Evolutionary conservation across 2,888 invertebrate genomes (phyloP), one percentile per base, ranked within the genome.

Genomic region (Thera britannica): DNA sequence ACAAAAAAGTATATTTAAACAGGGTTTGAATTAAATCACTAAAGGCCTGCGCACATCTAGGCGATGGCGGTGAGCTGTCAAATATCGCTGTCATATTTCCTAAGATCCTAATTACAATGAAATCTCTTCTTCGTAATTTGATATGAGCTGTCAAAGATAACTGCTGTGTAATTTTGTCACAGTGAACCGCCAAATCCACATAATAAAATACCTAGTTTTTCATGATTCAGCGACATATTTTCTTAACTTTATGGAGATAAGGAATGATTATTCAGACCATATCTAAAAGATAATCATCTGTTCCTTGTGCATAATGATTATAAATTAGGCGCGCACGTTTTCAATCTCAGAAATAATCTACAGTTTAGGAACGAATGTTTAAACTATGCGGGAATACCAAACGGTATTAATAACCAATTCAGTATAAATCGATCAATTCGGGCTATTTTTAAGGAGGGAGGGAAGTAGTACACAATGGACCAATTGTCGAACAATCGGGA

Each of bases 371-470:
- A 34, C 44, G 9, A 52, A 60, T 54, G 41, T 51, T 36, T 55
- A 48, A 59, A 63, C 35, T 57, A 68, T 69, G 57, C 62, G 64
- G 67, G 67, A 72, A 68, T 57, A 62, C 51, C 52, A 58, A 52
- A 67, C 54, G 58, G 59, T 71, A 82, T 83, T 80, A 79, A 81
- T 81, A 78, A 76, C 73, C 79, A 84, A 84, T 85, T 86, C 81
- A 83, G 79, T 79, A 77, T 84, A 81, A 83, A 85, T 86, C 82
- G 82, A 83, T 86, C 83, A 85, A 85, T 83, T 86, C 81, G 79
- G 80, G 75, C 86, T 90, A 87, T 90, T 85, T 87, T 87, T 86
- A 89, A 84, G 81, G 79, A 81, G 84, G 81, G 79, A 81, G 84
- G 84, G 86, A 87, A 84, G 85, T 82, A 79, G 80, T 83, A 83